These are phyloP conservation scores for Rosalia funebris DNA, from an alignment of 2,888 invertebrate genomes.

Conservation along the genomic window DNA sequence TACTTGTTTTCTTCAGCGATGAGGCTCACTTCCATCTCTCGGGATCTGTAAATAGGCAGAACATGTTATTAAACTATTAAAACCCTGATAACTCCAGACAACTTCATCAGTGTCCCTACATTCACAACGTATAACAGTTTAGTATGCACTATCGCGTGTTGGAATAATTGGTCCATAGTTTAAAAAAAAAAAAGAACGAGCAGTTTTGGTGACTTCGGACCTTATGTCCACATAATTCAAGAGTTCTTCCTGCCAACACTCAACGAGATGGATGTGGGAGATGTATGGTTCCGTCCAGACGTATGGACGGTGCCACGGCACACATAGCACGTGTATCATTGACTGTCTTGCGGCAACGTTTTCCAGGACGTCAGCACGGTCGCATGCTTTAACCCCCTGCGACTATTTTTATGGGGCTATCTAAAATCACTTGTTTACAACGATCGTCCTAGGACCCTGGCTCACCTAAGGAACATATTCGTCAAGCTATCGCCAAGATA, in stretches of 20 bases:
- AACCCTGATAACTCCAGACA: conserved; percentile 6
- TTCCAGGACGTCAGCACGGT: conserved; percentile 28
- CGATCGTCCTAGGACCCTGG: not conserved
- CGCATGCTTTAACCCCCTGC: conserved; percentile 29
- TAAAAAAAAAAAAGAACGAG: conserved; percentile 13
- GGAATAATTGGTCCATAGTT: not conserved
- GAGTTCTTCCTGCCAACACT: conserved; percentile 25
- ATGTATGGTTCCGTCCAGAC: conserved; percentile 34
- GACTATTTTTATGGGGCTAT: conserved; percentile 32
- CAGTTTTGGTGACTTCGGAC: conserved; percentile 25
- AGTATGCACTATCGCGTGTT: not conserved
- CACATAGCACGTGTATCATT: conserved; percentile 19
- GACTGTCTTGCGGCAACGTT: conserved; percentile 23
- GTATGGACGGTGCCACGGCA: conserved; percentile 25
- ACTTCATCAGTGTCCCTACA: conserved; percentile 11
- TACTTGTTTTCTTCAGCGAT: not conserved
- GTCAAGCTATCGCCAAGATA: not conserved
- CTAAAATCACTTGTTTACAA: conserved; percentile 28
- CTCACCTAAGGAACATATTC: not conserved
- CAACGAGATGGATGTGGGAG: conserved; percentile 23
- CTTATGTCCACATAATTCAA: conserved; percentile 18
- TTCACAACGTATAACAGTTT: conserved; percentile 2
- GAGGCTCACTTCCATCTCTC: not conserved
- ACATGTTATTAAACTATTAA: not conserved
- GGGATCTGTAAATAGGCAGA: not conserved